Conservation (phyloP, 1,140 invertebrate genomes). For the Danaus melanippus region DNA sequence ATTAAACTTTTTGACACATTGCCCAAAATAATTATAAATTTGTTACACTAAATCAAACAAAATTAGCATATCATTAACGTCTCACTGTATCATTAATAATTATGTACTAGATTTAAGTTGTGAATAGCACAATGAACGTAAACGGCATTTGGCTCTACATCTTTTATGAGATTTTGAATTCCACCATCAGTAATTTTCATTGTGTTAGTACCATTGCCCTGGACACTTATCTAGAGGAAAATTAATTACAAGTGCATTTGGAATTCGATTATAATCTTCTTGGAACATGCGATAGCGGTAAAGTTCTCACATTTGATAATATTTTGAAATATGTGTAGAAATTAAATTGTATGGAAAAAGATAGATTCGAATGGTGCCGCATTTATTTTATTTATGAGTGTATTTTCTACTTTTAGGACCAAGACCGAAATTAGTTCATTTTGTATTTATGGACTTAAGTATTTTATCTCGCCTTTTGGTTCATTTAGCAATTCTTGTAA, state of each 20-base stretch:
- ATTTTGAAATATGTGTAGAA: slow-evolving; percentile 24
- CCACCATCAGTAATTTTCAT: slow-evolving; percentile 23
- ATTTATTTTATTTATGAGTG: slow-evolving; percentile 25
- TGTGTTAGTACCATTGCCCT: slow-evolving; percentile 20
- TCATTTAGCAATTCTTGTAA: slow-evolving; percentile 29
- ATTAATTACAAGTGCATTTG: slow-evolving; percentile 22
- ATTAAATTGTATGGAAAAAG: slow-evolving; percentile 26
- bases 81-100: slow-evolving; percentile 27
- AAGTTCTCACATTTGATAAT: slow-evolving; percentile 24
- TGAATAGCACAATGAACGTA: slow-evolving; percentile 27
- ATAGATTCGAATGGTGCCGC: slow-evolving; percentile 25
- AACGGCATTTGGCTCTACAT: slow-evolving; percentile 22
- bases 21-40: slow-evolving; percentile 27
- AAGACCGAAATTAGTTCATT: slow-evolving; percentile 27
- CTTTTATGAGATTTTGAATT: slow-evolving; percentile 26
- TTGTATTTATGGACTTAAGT: slow-evolving; percentile 32
- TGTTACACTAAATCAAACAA: slow-evolving; percentile 24
- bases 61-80: slow-evolving; percentile 23
- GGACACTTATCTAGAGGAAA: slow-evolving; percentile 24
- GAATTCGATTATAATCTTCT: slow-evolving; percentile 23
- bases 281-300: slow-evolving; percentile 23
- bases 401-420: slow-evolving; percentile 29
- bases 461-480: slow-evolving; percentile 31
- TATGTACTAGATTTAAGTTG: slow-evolving; percentile 25
- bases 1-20: slow-evolving; percentile 26